Conservation (phyloP, 2,113 vertebrate genomes). For the Amphiprion percula region DNA sequence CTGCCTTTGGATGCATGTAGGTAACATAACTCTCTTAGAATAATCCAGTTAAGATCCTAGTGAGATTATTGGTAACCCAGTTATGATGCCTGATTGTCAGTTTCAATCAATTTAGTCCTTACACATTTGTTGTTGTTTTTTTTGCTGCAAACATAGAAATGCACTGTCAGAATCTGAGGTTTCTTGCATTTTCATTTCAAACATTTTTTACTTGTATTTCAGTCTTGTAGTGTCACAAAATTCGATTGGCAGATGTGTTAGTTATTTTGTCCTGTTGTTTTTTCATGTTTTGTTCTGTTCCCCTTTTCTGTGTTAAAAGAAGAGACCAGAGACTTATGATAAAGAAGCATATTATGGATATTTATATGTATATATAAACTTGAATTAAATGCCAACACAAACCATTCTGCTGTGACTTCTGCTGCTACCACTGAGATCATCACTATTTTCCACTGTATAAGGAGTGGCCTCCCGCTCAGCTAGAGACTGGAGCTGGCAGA, state of each 20-base stretch:
- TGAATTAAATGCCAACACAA: conserved; percentile 26
- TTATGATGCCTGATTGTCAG: conserved; percentile 18
- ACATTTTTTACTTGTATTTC: background rate
- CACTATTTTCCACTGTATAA: conserved; percentile 44
- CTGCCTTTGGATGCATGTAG: conserved; percentile 16
- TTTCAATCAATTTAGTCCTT: conserved; percentile 28
- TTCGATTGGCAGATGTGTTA: background rate
- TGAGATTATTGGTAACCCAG: conserved; percentile 37
- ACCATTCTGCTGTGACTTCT: conserved; percentile 30
- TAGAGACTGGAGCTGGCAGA: conserved; percentile 44
- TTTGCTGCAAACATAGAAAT: conserved; percentile 15
- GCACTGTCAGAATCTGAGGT: background rate
- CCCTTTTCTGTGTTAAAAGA: background rate
- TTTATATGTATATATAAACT: conserved; percentile 8
- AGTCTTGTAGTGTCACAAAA: background rate
- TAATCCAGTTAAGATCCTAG: conserved; percentile 49
- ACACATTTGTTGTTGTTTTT: background rate
- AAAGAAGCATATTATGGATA: background rate
- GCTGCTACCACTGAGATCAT: conserved; percentile 27
- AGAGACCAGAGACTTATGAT: background rate
- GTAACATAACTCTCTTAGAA: conserved; percentile 49
- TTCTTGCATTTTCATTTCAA: conserved; percentile 11
- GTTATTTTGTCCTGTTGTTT: background rate
- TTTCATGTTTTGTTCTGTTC: conserved; percentile 11
- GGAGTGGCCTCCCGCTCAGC: conserved; percentile 26